These are phyloP conservation scores for Orientallactaga bullata DNA, from an alignment of 2,113 vertebrate genomes.

Conservation along the genomic window DNA sequence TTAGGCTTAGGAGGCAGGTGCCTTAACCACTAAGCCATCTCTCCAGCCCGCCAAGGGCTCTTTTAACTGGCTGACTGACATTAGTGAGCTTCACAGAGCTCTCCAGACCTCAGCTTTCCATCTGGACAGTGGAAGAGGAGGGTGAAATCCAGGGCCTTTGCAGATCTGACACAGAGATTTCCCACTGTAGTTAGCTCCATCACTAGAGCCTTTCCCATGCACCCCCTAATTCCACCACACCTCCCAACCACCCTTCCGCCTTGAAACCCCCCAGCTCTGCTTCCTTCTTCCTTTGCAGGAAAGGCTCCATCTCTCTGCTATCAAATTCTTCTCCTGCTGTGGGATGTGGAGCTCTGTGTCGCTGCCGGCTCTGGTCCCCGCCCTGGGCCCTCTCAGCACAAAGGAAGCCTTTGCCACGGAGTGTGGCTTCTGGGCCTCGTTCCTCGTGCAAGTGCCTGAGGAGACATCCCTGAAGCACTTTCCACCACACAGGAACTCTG, in stretches of 20 bases:
- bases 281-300: neutral
- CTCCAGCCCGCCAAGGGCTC: neutral
- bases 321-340: no score
- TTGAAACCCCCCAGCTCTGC: neutral
- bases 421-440: rapidly evolving
- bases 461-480: neutral
- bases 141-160: neutral
- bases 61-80: neutral
- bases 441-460: neutral
- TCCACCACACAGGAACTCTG: rapidly evolving
- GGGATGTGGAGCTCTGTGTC: neutral
- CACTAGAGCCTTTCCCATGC: no score
- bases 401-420: neutral
- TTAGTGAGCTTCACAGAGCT: no score
- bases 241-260: neutral
- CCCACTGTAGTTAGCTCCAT: no score
- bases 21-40: no score
- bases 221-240: neutral
- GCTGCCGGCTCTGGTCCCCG: no score
- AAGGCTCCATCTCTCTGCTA: no score
- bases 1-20: no score
- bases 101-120: neutral
- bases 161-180: neutral
- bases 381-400: no score
- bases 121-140: neutral